These are phyloP conservation scores for Drosophila micromelanica DNA, from an alignment of 1,140 invertebrate species.

Conservation along the genomic window DNA sequence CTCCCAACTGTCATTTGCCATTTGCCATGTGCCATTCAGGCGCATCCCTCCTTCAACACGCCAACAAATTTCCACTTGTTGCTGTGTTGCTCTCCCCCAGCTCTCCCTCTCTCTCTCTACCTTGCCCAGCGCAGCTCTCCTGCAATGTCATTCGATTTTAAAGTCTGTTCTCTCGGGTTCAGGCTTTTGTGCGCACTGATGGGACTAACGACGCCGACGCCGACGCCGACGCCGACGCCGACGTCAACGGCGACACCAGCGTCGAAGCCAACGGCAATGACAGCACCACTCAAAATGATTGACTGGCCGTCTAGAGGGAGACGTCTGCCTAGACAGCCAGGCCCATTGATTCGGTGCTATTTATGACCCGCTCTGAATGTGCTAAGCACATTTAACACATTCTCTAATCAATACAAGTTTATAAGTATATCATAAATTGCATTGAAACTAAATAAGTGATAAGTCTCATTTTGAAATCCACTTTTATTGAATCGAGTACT, in stretches of 20 bases:
- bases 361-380: no score
- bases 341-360: conserved; percentile 55
- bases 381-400: no score
- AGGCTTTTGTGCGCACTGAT: conserved; percentile 30
- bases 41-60: conserved; percentile 22
- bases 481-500: no score
- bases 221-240: not conserved
- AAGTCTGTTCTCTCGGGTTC: conserved; percentile 1
- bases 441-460: no score
- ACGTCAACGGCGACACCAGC: conserved; percentile 13
- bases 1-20: conserved; percentile 7
- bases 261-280: conserved; percentile 13
- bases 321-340: conserved; percentile 34
- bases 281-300: conserved; percentile 72
- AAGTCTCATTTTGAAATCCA: no score
- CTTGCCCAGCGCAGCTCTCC: not conserved
- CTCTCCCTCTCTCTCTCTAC: no score
- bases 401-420: no score
- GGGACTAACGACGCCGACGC: conserved; percentile 10
- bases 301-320: conserved; percentile 42
- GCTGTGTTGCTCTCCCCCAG: not conserved
- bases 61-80: conserved; percentile 46
- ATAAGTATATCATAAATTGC: no score
- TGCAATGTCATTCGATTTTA: conserved; percentile 14
- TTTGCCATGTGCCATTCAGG: conserved; percentile 20